Evolutionary conservation across 2,888 invertebrate species (phyloP).

Genomic region (Dryocosmus kuriphilus): DNA sequence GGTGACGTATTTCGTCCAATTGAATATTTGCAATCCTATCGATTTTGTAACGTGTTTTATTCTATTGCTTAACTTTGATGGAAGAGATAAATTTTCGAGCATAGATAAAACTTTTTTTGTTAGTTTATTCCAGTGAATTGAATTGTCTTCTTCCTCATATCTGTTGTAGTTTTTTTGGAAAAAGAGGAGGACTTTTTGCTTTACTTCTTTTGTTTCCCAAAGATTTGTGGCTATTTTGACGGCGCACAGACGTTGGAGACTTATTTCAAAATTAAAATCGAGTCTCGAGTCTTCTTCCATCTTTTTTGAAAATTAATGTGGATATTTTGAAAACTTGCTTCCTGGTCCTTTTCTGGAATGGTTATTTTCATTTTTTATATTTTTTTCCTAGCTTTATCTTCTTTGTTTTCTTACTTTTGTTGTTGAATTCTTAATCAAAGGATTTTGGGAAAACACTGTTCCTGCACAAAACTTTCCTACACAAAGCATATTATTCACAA

Average conservation of each 20-base stretch:
- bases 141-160: slow-evolving; percentile 10
- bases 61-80: not conserved
- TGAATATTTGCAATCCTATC: slow-evolving; percentile 2
- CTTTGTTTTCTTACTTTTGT: not conserved
- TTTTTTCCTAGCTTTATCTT: not conserved
- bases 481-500: no score
- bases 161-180: slow-evolving; percentile 8
- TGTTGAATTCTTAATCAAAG: not conserved
- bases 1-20: slow-evolving; percentile 6
- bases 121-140: not conserved
- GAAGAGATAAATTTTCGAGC: not conserved
- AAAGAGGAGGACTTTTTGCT: not conserved
- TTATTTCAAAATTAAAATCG: slow-evolving; percentile 17
- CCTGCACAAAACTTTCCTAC: no score
- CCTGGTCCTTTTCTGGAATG: slow-evolving; percentile 11
- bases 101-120: not conserved
- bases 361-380: slow-evolving; percentile 8
- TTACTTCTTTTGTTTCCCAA: slow-evolving; percentile 8
- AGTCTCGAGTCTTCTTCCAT: slow-evolving; percentile 9
- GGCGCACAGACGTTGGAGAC: slow-evolving; percentile 9
- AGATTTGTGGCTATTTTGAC: not conserved
- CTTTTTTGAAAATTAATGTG: not conserved
- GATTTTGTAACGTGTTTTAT: slow-evolving; percentile 4
- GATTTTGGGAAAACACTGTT: no score
- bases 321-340: not conserved